These are phyloP conservation scores for Adelphocoris suturalis DNA, from an alignment of 2,888 invertebrate species.

Conservation along the genomic window DNA sequence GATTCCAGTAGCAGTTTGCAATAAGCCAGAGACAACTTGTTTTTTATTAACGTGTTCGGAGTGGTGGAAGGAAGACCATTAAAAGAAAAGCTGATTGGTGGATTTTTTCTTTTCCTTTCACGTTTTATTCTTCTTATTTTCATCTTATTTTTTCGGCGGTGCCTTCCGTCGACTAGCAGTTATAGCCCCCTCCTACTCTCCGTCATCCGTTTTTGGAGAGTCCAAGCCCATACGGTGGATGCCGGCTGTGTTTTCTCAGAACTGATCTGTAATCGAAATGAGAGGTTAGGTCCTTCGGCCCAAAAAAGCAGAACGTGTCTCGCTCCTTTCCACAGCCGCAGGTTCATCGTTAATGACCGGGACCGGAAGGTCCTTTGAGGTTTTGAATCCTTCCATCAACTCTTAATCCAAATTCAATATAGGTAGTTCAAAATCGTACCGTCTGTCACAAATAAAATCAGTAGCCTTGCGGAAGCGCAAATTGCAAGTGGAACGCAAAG, in stretches of 20 bases:
- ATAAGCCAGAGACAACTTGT: conserved; percentile 40
- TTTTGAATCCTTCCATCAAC: neutral
- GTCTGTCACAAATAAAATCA: too few relatives aligned
- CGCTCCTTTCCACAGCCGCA: neutral
- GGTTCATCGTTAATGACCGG: conserved; percentile 17
- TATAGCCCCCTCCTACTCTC: neutral
- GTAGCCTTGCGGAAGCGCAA: too few relatives aligned
- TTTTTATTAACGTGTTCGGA: conserved; percentile 31
- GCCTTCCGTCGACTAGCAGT: conserved; percentile 7
- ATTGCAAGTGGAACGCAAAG: too few relatives aligned
- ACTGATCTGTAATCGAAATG: conserved; percentile 59
- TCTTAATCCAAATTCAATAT: too few relatives aligned
- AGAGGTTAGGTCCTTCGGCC: conserved; percentile 16
- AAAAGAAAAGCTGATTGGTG: conserved; percentile 52
- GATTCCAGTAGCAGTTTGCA: conserved; percentile 43
- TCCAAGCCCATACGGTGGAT: conserved; percentile 22
- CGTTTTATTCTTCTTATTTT: conserved; percentile 16
- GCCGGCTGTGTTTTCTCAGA: conserved; percentile 24
- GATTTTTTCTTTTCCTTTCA: conserved; percentile 1
- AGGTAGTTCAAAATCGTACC: too few relatives aligned
- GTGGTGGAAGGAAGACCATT: conserved; percentile 40
- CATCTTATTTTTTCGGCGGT: conserved; percentile 21
- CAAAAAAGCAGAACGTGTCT: conserved; percentile 1
- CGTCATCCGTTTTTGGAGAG: conserved; percentile 20
- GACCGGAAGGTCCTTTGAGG: neutral